Evolutionary conservation across 2,113 vertebrate species (phyloP), one percentile per base, ranked within the genome.

Genomic region (Scatophagus argus): DNA sequence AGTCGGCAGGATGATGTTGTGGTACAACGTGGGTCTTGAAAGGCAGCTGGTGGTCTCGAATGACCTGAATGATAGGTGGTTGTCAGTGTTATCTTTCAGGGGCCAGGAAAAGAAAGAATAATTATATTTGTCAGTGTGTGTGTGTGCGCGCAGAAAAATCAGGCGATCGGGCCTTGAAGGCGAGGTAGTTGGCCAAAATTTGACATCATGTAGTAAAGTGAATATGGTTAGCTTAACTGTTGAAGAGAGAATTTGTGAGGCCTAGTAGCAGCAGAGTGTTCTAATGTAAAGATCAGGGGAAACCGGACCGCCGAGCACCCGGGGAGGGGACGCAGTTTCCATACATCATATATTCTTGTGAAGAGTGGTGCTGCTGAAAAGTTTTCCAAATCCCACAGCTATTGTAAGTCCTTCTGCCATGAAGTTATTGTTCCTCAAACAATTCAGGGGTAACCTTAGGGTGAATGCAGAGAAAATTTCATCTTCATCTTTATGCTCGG

Each of bases 21-120:
- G 14, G 54, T n/a, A 36, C 38, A 6, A 8, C 61, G 43, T 43
- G 11, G 38, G 27, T 21, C 38, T 70, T 55, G 17, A 1, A 47
- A 21, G 31, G 43, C 69, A 72, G 69, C 56, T 72, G 43, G n/a
- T 60, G 16, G 21, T 72, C 19, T n/a, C 43, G 17, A 44, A 11
- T 61, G 19, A 66, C 29, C 2, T 64, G 13, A 10, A 32, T 47
- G 29, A 43, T n/a, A 14, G 29, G 11, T 8, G 31, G 43, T 38
- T 23, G 34, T 38, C 17, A 63, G 14, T 44, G 39, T 19, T 44
- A 17, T 64, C 41, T 64, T 23, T 16, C 14, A 29, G 5, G 61
- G 27, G 41, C 3, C 27, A 63, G 17, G 11, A 47, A n/a, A 14
- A 14, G 23, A 41, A 62, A 62, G 27, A 27, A 25, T 51, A 2